Conservation (phyloP, 2,888 invertebrate genomes). For the Blomia tropicalis region DNA sequence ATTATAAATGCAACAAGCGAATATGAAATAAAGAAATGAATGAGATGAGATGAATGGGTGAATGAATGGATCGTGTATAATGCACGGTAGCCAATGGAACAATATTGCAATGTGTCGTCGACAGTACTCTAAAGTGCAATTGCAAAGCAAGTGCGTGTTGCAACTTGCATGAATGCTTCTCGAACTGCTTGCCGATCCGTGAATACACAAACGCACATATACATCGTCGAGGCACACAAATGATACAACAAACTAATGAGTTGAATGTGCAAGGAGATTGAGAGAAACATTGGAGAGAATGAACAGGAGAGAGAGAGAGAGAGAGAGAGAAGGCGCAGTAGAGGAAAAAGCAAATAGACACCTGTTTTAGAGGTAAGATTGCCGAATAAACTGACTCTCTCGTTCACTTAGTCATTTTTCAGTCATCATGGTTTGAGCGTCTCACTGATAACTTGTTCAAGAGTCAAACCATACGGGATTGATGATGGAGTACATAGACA, state of each 20-base stretch:
- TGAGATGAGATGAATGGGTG: no score
- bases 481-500: no score
- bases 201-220: no score
- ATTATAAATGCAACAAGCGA: no score
- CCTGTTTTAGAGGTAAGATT: background rate
- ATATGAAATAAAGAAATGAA: no score
- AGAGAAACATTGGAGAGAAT: background rate
- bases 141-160: background rate
- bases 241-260: background rate
- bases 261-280: background rate
- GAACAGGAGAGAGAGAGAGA: background rate
- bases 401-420: background rate
- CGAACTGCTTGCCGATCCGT: no score
- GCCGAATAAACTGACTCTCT: conserved; percentile 12
- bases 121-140: no score
- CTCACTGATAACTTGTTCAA: background rate
- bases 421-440: no score
- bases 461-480: background rate
- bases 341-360: conserved; percentile 11
- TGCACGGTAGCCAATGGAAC: no score
- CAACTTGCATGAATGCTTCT: background rate
- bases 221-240: background rate
- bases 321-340: background rate
- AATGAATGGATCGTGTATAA: no score
- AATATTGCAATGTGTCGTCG: no score